Conservation (phyloP, 2,797 vertebrate species). For the Neoniphon sammara region DNA sequence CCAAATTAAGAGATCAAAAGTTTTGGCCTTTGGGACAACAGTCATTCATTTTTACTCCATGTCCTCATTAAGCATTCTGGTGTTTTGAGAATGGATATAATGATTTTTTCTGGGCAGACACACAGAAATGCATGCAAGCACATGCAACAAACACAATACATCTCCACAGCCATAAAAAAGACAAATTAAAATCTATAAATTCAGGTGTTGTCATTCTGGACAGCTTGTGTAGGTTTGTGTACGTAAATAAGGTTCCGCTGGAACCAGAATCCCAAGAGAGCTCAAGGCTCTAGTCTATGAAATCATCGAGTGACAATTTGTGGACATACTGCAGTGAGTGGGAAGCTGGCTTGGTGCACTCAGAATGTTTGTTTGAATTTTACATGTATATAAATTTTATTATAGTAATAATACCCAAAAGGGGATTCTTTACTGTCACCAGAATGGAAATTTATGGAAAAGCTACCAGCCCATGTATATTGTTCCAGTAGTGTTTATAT, state of each 20-base stretch:
- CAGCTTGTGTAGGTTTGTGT: background rate
- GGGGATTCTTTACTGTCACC: slow-evolving; percentile 39
- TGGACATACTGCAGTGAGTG: too few species aligned
- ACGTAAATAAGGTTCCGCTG: background rate
- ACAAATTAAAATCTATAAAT: background rate
- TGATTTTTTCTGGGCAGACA: background rate
- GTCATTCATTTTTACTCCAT: too few species aligned
- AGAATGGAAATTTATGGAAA: slow-evolving; percentile 24
- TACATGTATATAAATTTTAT: slow-evolving; percentile 38
- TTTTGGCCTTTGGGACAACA: too few species aligned
- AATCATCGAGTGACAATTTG: background rate
- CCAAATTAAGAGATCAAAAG: too few species aligned
- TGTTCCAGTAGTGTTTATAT: slow-evolving; percentile 23
- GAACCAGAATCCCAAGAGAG: background rate
- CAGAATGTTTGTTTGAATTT: slow-evolving; percentile 16
- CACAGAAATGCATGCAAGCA: slow-evolving; percentile 3
- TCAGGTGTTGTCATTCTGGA: background rate
- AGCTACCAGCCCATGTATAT: slow-evolving; percentile 17
- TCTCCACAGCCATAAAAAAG: slow-evolving; percentile 1
- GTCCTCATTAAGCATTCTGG: too few species aligned
- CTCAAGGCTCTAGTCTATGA: background rate
- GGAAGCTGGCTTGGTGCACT: background rate
- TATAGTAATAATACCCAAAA: slow-evolving; percentile 48
- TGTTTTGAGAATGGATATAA: background rate
- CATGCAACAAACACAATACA: background rate